Conservation (phyloP, 2,113 vertebrate genomes). For the Isurus oxyrinchus region DNA sequence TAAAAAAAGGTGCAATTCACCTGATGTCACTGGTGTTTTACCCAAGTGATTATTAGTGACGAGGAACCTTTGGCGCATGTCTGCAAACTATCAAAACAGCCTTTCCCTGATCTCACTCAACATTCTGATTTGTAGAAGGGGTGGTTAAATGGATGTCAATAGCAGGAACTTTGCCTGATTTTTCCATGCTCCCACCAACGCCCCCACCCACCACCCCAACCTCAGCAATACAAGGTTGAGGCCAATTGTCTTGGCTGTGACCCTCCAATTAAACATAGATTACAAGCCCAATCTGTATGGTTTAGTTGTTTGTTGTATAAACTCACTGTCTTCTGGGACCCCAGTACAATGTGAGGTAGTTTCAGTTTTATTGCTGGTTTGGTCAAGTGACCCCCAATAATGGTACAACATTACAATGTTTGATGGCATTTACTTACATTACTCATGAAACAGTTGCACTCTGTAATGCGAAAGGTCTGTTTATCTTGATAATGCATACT, state of each 20-base stretch:
- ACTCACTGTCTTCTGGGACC: not conserved
- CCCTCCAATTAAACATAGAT: not conserved
- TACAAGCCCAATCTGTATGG: not conserved
- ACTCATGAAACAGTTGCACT: not conserved
- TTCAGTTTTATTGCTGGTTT: not conserved
- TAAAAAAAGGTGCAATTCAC: not conserved
- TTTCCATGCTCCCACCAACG: no score
- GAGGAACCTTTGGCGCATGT: not conserved
- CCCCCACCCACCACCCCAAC: no score
- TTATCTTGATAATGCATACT: not conserved
- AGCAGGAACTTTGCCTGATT: not conserved
- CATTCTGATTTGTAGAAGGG: not conserved
- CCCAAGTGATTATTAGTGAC: not conserved
- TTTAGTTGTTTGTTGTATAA: not conserved
- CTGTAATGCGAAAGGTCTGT: not conserved
- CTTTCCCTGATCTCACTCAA: not conserved
- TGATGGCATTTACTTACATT: not conserved
- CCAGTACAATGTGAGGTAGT: not conserved
- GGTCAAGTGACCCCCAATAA: not conserved
- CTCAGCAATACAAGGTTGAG: not conserved
- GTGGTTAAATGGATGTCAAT: not conserved
- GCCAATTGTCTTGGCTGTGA: not conserved
- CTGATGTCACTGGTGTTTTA: not conserved
- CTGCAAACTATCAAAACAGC: not conserved
- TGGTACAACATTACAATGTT: not conserved